These are phyloP conservation scores for Mamestra brassicae DNA, from an alignment of 2,888 invertebrate genomes.

Conservation along the genomic window DNA sequence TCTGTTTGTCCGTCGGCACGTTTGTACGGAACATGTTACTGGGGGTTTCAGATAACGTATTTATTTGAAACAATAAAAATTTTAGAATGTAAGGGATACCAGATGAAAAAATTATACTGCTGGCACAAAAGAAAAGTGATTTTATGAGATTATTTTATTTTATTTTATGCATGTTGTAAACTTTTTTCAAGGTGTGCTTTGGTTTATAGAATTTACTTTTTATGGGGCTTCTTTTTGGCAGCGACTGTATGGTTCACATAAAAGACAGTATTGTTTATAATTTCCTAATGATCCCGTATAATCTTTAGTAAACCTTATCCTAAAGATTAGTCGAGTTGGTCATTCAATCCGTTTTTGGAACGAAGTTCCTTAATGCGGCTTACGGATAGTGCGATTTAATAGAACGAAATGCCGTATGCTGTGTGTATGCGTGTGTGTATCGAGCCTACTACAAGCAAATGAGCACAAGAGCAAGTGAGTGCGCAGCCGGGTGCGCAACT, in stretches of 20 bases:
- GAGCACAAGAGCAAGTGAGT: too few species aligned
- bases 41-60: conserved; percentile 41
- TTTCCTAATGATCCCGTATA: background rate
- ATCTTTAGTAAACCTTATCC: too few species aligned
- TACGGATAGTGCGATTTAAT: too few species aligned
- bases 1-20: conserved; percentile 54
- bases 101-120: conserved; percentile 46
- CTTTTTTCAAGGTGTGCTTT: background rate
- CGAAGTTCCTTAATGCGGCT: too few species aligned
- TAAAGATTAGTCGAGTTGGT: too few species aligned
- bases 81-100: conserved; percentile 26
- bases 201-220: background rate
- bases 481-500: too few species aligned
- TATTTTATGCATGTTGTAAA: conserved; percentile 49
- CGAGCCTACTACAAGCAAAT: too few species aligned
- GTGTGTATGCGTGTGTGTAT: too few species aligned
- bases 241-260: too few species aligned
- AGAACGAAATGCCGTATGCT: too few species aligned
- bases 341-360: too few species aligned
- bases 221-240: background rate
- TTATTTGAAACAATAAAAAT: conserved; percentile 56
- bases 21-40: conserved; percentile 52
- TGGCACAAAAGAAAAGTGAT: conserved; percentile 33
- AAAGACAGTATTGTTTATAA: background rate
- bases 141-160: conserved; percentile 2